Evolutionary conservation across 2,888 invertebrate genomes (phyloP).

Genomic region (Graphium colonna): DNA sequence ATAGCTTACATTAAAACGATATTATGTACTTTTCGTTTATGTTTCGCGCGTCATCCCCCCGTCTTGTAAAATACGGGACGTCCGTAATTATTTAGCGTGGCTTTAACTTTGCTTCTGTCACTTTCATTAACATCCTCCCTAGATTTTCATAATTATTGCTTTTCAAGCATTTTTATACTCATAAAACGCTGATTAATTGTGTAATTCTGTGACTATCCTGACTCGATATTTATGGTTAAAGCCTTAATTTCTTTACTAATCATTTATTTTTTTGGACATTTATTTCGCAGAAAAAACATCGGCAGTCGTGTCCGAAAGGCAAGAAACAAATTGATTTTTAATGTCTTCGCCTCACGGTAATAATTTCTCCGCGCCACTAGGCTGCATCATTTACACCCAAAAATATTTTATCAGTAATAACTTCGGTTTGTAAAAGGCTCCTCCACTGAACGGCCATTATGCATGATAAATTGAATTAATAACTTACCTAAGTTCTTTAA

Average conservation of each 20-base stretch:
- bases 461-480: conserved; percentile 37
- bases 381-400: conserved; percentile 43
- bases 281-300: conserved; percentile 43
- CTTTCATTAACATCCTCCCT: conserved; percentile 67
- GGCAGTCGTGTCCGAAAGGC: conserved; percentile 36
- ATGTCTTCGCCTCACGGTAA: conserved; percentile 46
- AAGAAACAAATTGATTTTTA: conserved; percentile 69
- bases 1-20: too few species aligned
- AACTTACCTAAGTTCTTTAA: conserved; percentile 36
- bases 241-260: too few species aligned
- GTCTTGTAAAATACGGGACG: conserved; percentile 66
- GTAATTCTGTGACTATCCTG: background rate
- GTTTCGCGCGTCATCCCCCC: conserved; percentile 65
- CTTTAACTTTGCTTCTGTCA: conserved; percentile 62
- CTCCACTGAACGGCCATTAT: conserved; percentile 34
- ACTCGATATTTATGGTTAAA: background rate
- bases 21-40: conserved; percentile 51
- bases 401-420: conserved; percentile 45
- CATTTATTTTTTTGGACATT: conserved; percentile 41
- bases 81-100: conserved; percentile 67
- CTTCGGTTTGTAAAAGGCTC: conserved; percentile 39
- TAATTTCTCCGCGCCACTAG: conserved; percentile 44
- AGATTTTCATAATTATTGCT: conserved; percentile 64
- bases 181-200: conserved; percentile 16
- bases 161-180: conserved; percentile 49